Percentiles rank a stretch among this genome's conserved stretches.
Conservation (phyloP, 1,140 invertebrate species). For the Aleiodes sp. region DNA sequence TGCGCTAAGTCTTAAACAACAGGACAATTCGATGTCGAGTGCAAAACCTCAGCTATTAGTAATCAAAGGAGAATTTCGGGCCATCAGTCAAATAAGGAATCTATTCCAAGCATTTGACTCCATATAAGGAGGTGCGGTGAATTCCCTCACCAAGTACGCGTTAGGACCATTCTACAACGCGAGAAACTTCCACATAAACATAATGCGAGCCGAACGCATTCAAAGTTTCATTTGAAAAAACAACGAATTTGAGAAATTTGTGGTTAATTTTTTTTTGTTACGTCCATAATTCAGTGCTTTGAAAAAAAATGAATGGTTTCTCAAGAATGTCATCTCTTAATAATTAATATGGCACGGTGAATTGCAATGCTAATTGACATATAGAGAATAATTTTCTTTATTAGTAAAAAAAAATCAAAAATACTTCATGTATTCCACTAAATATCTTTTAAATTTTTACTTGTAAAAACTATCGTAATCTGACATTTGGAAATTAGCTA, state of each 20-base stretch:
- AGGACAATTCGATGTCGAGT: too few species aligned
- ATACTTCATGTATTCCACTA: neutral
- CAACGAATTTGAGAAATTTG: neutral
- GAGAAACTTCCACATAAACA: neutral
- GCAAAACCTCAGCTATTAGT: too few species aligned
- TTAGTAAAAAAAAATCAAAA: neutral
- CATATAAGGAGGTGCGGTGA: too few species aligned
- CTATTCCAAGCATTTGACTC: too few species aligned
- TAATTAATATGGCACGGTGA: neutral
- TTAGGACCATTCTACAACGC: too few species aligned
- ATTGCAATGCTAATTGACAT: neutral
- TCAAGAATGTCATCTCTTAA: neutral
- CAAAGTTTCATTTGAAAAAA: neutral
- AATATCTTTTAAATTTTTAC: neutral
- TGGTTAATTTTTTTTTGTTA: too few species aligned
- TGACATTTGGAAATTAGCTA: neutral
- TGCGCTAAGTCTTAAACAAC: too few species aligned
- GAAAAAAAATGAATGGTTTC: neutral
- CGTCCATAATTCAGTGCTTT: neutral
- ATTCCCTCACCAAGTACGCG: too few species aligned
- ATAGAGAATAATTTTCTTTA: neutral
- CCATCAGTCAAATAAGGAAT: neutral
- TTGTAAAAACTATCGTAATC: neutral
- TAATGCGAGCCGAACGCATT: neutral
- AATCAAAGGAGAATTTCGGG: neutral